phyloP scores from a whole-genome alignment of 1,140 invertebrate species.

The Antheraea pernyi region DNA sequence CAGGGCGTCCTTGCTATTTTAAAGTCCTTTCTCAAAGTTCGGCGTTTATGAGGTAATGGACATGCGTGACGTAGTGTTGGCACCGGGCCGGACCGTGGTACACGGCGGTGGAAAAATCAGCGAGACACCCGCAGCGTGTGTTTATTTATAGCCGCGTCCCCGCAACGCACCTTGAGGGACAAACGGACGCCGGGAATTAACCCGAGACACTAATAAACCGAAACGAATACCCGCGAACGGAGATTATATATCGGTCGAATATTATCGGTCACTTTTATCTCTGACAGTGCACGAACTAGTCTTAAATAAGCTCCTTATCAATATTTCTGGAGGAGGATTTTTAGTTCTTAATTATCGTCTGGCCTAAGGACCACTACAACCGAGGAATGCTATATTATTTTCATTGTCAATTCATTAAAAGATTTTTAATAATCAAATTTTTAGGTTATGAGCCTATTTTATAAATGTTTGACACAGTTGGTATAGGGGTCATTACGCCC shows the following conservation, averaged over 20 bases:
- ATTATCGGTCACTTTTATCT: background rate
- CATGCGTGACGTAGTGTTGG: conserved; percentile 56
- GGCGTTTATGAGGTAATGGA: conserved; percentile 70
- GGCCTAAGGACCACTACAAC: no score
- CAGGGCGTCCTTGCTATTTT: conserved; percentile 73
- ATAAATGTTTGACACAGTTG: no score
- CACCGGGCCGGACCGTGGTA: conserved; percentile 55
- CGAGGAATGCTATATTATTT: no score
- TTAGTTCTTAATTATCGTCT: no score
- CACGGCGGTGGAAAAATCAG: conserved; percentile 41
- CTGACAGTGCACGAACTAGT: no score
- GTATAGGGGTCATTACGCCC: no score
- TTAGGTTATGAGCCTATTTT: no score
- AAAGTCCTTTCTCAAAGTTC: conserved; percentile 74
- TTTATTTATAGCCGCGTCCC: conserved; percentile 58
- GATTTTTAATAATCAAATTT: no score
- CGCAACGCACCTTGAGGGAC: conserved; percentile 58
- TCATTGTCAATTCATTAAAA: no score
- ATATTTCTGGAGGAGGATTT: no score
- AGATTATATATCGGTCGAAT: no score
- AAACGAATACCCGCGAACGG: conserved; percentile 43
- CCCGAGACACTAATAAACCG: background rate
- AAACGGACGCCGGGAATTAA: conserved; percentile 26
- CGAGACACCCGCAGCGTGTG: conserved; percentile 44
- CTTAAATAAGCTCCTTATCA: no score